Conservation (phyloP, 1,140 invertebrate genomes). For the Aphis craccivora region DNA sequence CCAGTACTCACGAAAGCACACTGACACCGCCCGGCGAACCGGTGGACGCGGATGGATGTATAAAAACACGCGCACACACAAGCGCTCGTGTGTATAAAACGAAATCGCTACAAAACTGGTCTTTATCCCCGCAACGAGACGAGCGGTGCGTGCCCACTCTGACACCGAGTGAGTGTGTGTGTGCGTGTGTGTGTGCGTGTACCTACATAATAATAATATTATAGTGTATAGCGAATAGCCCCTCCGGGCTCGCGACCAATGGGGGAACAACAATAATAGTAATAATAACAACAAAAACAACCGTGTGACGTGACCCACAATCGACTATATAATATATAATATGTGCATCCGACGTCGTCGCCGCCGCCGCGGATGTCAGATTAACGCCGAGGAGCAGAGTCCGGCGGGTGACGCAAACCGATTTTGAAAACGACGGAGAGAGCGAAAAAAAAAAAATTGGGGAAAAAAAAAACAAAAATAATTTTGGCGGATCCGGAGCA, state of each 20-base stretch:
- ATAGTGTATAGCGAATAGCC: not conserved
- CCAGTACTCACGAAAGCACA: constrained; percentile 20
- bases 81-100: not conserved
- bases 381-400: not conserved
- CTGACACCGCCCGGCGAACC: constrained; percentile 43
- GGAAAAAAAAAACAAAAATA: not conserved
- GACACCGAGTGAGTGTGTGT: not conserved
- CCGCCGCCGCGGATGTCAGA: not conserved
- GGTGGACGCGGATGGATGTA: constrained; percentile 28
- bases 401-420: not conserved
- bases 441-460: not conserved
- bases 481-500: not conserved
- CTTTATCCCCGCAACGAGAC: constrained; percentile 46
- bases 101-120: constrained; percentile 54
- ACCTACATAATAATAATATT: constrained; percentile 17
- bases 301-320: constrained; percentile 42
- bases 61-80: not conserved
- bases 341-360: not conserved
- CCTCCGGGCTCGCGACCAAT: not conserved
- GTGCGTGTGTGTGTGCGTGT: constrained; percentile 2
- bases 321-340: not conserved
- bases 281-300: constrained; percentile 22
- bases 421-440: not conserved
- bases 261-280: not conserved
- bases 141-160: constrained; percentile 26